These are phyloP conservation scores for Agrotis ipsilon DNA, from an alignment of 2,888 invertebrate species.

Conservation along the genomic window DNA sequence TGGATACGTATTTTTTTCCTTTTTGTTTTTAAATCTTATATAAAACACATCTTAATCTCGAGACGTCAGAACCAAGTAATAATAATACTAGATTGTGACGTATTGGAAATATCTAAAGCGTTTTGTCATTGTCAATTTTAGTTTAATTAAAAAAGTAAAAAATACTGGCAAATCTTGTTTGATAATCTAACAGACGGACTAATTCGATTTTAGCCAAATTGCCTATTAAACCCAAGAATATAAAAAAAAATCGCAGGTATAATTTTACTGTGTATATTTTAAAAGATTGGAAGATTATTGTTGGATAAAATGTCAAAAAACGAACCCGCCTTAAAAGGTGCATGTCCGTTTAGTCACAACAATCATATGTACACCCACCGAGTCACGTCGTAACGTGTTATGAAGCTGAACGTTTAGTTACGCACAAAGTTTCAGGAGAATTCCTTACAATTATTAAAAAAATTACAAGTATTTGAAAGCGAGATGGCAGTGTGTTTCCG, in stretches of 20 bases:
- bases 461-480: constrained; percentile 86
- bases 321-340: constrained; percentile 55
- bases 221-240: neutral
- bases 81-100: too few relatives aligned
- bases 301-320: neutral
- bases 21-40: too few relatives aligned
- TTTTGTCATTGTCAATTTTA: too few relatives aligned
- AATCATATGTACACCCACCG: constrained; percentile 65
- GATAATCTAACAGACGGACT: too few relatives aligned
- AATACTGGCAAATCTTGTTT: too few relatives aligned
- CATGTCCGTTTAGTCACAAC: constrained; percentile 60
- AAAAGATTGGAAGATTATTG: constrained; percentile 26
- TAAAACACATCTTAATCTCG: too few relatives aligned
- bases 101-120: too few relatives aligned
- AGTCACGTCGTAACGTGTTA: constrained; percentile 54
- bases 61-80: too few relatives aligned
- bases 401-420: constrained; percentile 62
- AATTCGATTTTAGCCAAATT: neutral
- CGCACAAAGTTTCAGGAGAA: constrained; percentile 59
- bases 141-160: too few relatives aligned
- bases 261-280: neutral
- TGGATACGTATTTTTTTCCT: too few relatives aligned
- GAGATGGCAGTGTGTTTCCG: constrained; percentile 89
- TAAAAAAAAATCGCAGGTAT: neutral
- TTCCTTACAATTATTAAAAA: constrained; percentile 75